Evolutionary conservation across 1,140 invertebrate genomes (phyloP), one percentile per base, ranked within the genome.

Genomic region (Zaprionus tsacasi): DNA sequence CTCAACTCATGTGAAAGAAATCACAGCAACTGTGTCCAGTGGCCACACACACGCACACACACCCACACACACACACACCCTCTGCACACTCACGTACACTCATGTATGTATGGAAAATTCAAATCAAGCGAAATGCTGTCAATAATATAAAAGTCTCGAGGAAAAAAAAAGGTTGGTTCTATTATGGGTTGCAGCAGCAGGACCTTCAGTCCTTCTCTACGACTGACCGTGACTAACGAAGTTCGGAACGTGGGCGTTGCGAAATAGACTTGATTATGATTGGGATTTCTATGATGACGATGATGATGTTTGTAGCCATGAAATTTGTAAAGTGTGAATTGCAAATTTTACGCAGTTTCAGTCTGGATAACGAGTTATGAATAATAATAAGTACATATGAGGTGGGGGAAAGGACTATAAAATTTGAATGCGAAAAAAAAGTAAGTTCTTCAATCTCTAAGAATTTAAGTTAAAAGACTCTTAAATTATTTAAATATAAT

Each of bases 51-150:
- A 38, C 15, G 35, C 40, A 33, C 40, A 56, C 59, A 48, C 54
- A 10, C 15, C 11, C n/a, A 15, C 43, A 45, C 27, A 52, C 57
- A 68, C 65, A 70, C 68, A 38, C 38, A 40, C 13, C 38, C 38
- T 40, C 38, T 4, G 27, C 36, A n/a, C 38, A 40, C 38, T 40
- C 45, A 55, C 48, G 54, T 25, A 52, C 75, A 65, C 76, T 63
- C 71, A 30, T 67, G 61, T 55, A 73, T 76, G 76, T 55, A 70
- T 79, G 71, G 71, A 78, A 75, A 89, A 90, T 89, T 89, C 85
- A 89, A 89, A 90, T 89, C 85, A 89, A 90, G 81, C 81, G 72
- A 85, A 89, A 89, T 79, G 81, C 86, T 89, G 86, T 89, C 85
- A 89, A 89, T 89, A 89, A 88, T 81, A 82, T 71, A 82, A 76